Conservation (phyloP, 2,888 invertebrate species). For the Hesperia comma region DNA sequence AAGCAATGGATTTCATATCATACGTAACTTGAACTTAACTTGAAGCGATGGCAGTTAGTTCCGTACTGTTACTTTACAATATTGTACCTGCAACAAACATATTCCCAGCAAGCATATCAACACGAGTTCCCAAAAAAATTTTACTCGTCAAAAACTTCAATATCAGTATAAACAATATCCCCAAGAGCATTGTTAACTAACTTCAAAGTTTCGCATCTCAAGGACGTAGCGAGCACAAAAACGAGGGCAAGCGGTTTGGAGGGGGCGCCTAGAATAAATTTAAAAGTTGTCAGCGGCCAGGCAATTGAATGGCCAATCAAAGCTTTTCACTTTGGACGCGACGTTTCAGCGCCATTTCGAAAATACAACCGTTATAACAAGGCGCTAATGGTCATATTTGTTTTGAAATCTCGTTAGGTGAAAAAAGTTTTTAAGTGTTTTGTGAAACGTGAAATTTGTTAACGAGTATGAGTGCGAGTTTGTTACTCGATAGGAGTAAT, state of each 20-base stretch:
- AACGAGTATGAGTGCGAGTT: background rate
- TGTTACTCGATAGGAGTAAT: background rate
- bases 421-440: background rate
- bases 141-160: conserved; percentile 26
- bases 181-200: conserved; percentile 33
- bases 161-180: conserved; percentile 32
- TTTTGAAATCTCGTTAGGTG: background rate
- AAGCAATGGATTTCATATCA: too few relatives aligned
- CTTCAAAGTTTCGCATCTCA: conserved; percentile 34
- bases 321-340: conserved; percentile 37
- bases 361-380: conserved; percentile 23
- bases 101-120: background rate
- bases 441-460: background rate
- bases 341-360: conserved; percentile 14
- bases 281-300: conserved; percentile 45
- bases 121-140: conserved; percentile 6
- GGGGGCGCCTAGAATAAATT: conserved; percentile 47
- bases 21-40: too few relatives aligned
- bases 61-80: too few relatives aligned
- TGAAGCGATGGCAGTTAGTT: too few relatives aligned
- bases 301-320: conserved; percentile 49
- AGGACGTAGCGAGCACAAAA: conserved; percentile 40
- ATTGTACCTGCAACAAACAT: too few relatives aligned
- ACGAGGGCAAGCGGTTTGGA: conserved; percentile 43
- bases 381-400: conserved; percentile 16